Percentiles rank a stretch among this genome's conserved stretches.
Conservation (phyloP, 1,140 invertebrate genomes). For the Trichomalopsis sarcophagae region DNA sequence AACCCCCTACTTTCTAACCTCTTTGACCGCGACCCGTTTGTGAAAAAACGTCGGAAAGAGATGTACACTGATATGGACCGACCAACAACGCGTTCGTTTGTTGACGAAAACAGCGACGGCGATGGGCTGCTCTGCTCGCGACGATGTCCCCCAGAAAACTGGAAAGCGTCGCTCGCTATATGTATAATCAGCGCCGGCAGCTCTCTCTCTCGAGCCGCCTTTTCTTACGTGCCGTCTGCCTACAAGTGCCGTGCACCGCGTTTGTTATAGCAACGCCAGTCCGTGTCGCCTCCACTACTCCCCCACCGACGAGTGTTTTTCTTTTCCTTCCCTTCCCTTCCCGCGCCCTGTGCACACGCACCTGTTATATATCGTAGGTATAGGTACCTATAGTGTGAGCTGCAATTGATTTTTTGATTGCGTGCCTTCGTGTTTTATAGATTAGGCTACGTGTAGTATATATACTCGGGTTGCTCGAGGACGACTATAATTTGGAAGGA, state of each 20-base stretch:
- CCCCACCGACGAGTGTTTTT: slow-evolving; percentile 20
- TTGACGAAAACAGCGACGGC: background rate
- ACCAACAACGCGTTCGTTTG: background rate
- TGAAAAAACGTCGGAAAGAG: too few species aligned
- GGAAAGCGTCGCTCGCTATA: slow-evolving; percentile 58
- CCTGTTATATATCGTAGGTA: too few species aligned
- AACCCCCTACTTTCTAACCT: too few species aligned
- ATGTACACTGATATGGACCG: too few species aligned
- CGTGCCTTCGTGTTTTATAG: too few species aligned
- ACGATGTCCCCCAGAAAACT: slow-evolving; percentile 63
- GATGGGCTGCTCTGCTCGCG: slow-evolving; percentile 32
- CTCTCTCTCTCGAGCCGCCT: slow-evolving; percentile 43
- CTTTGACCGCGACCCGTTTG: too few species aligned
- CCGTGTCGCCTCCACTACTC: background rate
- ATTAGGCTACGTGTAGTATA: too few species aligned
- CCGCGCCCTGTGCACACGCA: slow-evolving; percentile 31
- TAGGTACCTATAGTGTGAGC: too few species aligned
- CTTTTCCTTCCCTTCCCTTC: slow-evolving; percentile 15
- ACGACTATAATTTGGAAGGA: too few species aligned
- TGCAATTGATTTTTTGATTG: too few species aligned
- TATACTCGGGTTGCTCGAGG: too few species aligned
- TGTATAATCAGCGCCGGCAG: slow-evolving; percentile 49
- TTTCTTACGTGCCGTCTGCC: background rate
- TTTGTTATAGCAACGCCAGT: slow-evolving; percentile 36
- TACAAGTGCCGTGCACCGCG: background rate